Base-by-base conservation (phyloP, 2,888 invertebrate species). In the Orthosia gothica region DNA sequence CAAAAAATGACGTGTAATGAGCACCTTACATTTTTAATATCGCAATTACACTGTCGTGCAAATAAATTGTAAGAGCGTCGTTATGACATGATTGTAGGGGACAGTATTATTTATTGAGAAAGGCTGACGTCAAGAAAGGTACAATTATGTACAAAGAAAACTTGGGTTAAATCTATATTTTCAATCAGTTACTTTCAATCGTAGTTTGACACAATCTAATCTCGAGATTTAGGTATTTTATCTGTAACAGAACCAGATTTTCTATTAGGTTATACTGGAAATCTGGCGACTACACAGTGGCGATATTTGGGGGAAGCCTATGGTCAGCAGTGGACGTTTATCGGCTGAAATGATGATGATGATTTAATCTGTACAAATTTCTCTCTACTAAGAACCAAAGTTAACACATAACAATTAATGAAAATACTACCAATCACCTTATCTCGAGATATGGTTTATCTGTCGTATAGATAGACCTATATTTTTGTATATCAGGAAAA, bases 1-100 rank as follows among this genome's bases (percentile, higher is more conserved):
- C 0, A 66, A 71, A 76, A 82, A 74, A 76, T 55, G 9, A 63
- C 68, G 18, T 49, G 65, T 82, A 83, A 82, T 82, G 55, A 73
- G 26, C 23, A 70, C 64, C 58, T 76, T 67, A 75, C 69, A 74
- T 66, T 67, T 77, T 77, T 81, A 81, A 74, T 49, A 74, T 55
- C 59, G 59, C 58, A 66, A 74, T 81, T 82, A 64, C 58, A 74
- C 52, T 70, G 69, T 23, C 73, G 57, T 52, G 69, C 73, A 59
- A 81, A 82, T 82, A 73, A 70, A 80, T 72, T 74, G 55, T 50
- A 45, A 59, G 59, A 55, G 58, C 59, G n/a, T 71, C 63, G 20
- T 80, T 69, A 69, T n/a, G n/a, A n/a, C 26, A 57, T 54, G 32
- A 81, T 79, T 79, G 63, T 65, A 81, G 47, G 9, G 47, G 55